Base-by-base conservation (phyloP, 1,140 invertebrate species). In the Atta cephalotes region DNA sequence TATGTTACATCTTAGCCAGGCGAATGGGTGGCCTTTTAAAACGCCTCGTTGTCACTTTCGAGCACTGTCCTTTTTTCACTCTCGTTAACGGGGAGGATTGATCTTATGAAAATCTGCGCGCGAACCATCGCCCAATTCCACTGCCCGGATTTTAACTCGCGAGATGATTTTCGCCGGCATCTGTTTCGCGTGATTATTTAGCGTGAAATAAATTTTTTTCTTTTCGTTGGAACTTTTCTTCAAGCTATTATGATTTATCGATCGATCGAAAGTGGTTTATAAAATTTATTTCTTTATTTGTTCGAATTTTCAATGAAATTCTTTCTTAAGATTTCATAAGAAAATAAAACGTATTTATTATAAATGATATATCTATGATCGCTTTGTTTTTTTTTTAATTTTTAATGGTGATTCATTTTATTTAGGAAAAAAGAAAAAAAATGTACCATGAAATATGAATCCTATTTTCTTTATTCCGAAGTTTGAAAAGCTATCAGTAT, bases 1-100 rank as follows among this genome's bases (percentile, higher is more conserved):
- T 89, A 91, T 91, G 90, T 90, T 88, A 91, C 87, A 92, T 90
- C 90, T 89, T 88, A 89, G 87, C 76, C 35, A 53, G 87, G 66
- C 88, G 81, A 92, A 88, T 88, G 90, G 87, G 82, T 89, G 91
- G 89, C 87, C 89, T 91, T 89, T 92, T 91, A 91, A 90, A 92
- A 92, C 89, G 87, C 65, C 77, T 87, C 88, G 79, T 87, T 89
- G 88, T 88, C 85, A 87, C 87, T 89, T 77, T 58, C 39, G 60
- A 76, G 56, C 68, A 62, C 25, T 62, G 82, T 7, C 9, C 9
- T 35, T 45, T 28, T 63, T 72, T 58, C 1, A 49, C 35, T 56
- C 35, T 53, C 31, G 60, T n/a, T 45, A 7, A n/a, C 12, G 18
- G 74, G 18, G 6, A 76, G 28, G 25, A 51, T n/a, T 7, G 58